These are phyloP conservation scores for Gadus macrocephalus DNA, from an alignment of 2,113 vertebrate genomes.

Conservation along the genomic window DNA sequence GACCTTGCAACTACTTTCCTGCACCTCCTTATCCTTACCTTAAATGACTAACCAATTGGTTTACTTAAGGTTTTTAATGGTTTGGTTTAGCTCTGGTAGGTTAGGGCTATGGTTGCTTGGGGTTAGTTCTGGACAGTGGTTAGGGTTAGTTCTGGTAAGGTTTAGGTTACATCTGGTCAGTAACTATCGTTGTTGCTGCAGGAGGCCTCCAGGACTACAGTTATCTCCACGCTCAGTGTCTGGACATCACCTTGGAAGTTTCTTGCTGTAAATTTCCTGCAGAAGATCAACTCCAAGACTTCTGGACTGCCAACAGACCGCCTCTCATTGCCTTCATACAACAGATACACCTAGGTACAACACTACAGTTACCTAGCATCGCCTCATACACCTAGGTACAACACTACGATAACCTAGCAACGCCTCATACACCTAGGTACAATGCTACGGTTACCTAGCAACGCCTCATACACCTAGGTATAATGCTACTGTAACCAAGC, in stretches of 20 bases:
- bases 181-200: constrained; percentile 46
- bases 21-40: too few species aligned
- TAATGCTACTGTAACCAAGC: too few species aligned
- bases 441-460: too few species aligned
- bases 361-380: constrained; percentile 12
- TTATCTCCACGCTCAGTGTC: constrained; percentile 90
- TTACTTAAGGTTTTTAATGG: too few species aligned
- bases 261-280: constrained; percentile 94
- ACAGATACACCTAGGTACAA: constrained; percentile 89
- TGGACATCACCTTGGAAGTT: constrained; percentile 91
- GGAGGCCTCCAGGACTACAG: constrained; percentile 99
- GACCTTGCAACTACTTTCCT: too few species aligned
- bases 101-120: too few species aligned
- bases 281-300: constrained; percentile 65
- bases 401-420: not conserved
- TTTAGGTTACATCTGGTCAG: too few species aligned
- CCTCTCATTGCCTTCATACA: constrained; percentile 84
- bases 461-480: too few species aligned
- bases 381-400: not conserved
- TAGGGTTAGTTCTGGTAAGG: too few species aligned
- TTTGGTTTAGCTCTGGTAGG: too few species aligned
- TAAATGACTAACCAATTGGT: too few species aligned
- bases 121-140: not conserved
- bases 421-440: too few species aligned
- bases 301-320: constrained; percentile 83